Conservation (phyloP, 1,140 invertebrate species). For the Macrobrachium rosenbergii region DNA sequence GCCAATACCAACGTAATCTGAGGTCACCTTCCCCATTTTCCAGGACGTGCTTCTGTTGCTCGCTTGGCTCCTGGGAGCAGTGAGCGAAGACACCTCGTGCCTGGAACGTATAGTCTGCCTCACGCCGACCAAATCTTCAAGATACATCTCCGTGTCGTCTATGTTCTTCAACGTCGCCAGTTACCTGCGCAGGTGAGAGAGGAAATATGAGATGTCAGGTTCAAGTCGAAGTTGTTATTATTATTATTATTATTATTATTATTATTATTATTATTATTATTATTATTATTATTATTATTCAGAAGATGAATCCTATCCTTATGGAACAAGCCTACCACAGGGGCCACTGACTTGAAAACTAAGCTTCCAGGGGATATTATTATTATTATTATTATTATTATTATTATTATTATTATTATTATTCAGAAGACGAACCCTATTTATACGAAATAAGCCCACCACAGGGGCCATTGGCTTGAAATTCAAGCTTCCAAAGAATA, state of each 20-base stretch:
- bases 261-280: no score
- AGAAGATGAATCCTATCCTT: not conserved
- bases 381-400: not conserved
- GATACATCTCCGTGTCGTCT: slow-evolving; percentile 35
- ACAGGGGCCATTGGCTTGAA: no score
- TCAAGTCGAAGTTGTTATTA: no score
- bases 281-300: no score
- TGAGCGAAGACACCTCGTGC: slow-evolving; percentile 30
- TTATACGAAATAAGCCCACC: no score
- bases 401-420: no score
- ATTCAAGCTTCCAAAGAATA: no score
- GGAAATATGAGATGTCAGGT: no score
- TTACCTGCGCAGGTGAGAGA: slow-evolving; percentile 10
- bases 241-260: no score
- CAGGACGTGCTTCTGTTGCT: slow-evolving; percentile 41
- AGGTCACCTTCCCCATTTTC: not conserved
- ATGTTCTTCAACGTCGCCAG: slow-evolving; percentile 11
- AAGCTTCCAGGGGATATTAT: not conserved
- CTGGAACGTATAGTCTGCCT: slow-evolving; percentile 44
- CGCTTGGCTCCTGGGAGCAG: slow-evolving; percentile 39
- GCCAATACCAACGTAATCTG: not conserved
- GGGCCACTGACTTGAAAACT: not conserved
- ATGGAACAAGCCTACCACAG: not conserved
- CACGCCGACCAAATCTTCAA: slow-evolving; percentile 29
- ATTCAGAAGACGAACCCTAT: no score